Evolutionary conservation across 2,113 vertebrate genomes (phyloP), one percentile per base, ranked within the genome.

Genomic region (Phalacrocorax aristotelis): DNA sequence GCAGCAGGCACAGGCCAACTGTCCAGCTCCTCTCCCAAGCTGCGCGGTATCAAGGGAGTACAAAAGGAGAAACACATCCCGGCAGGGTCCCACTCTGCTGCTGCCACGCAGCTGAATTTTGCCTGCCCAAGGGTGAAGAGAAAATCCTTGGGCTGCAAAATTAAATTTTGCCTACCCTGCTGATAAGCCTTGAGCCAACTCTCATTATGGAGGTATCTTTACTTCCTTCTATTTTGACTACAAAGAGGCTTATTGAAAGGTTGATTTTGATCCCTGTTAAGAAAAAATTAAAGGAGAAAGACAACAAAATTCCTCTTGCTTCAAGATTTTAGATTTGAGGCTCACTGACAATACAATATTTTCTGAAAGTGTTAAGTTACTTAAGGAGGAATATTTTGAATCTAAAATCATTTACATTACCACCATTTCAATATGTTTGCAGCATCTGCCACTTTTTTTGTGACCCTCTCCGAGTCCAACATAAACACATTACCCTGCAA

Each of bases 401-500:
- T 81, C 58, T 92, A 81, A 95, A 93, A 94, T 89, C 3, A 83
- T 96, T 93, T 92, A 40, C 72, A 66, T 93, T 93, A 58, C 52
- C 30, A 95, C 52, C 36, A 66, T 86, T 95, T 93, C 80, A 96
- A 85, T 92, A 92, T 60, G 58, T 89, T 92, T 76, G 58, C 68
- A 57, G 62, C 70, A 70, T 71, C 42, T 87, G 34, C 46, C 54
- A 68, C 55, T 82, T 94, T 74, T 80, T 87, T 90, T 4, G 40
- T 95, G 79, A 90, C 77, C 93, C 21, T 93, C 62, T 85, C 40
- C 38, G 71, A 92, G 83, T 87, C 74, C 69, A 79, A 75, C 78
- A 79, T 80, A 97, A 97, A 91, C 66, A 85, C 42, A 87, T 97
- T 95, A 85, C 85, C 70, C 81, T 55, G 66, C 66, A 81, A 87